Percentiles rank a stretch among this genome's conserved stretches.
phyloP scores from a whole-genome alignment of 1,140 invertebrate genomes.

The Aphis gossypii region DNA sequence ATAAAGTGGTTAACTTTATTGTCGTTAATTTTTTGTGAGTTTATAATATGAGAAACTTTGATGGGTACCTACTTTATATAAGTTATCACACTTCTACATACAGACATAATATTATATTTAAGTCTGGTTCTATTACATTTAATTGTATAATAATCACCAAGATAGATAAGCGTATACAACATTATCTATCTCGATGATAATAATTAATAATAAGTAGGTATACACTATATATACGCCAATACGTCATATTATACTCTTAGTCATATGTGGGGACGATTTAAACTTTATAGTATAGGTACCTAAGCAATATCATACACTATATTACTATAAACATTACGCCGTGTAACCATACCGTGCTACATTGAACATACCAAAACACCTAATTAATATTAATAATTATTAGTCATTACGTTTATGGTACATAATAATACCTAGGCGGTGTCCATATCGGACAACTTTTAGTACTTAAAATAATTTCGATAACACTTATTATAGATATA shows the following conservation, averaged over 20 bases:
- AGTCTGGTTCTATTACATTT: neutral
- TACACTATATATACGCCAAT: neutral
- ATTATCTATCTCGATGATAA: neutral
- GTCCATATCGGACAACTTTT: neutral
- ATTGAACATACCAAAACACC: neutral
- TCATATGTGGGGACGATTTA: neutral
- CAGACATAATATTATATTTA: neutral
- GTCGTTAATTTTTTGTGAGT: too few species aligned
- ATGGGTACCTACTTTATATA: neutral
- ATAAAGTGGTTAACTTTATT: neutral
- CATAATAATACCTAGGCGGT: neutral
- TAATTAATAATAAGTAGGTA: neutral
- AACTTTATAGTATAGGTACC: neutral
- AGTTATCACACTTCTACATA: neutral
- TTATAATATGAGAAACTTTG: neutral
- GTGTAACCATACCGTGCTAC: neutral
- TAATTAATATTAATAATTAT: conserved; percentile 15
- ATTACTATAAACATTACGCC: neutral
- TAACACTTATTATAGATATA: neutral
- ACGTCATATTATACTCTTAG: neutral
- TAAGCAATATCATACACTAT: neutral
- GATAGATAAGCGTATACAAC: neutral
- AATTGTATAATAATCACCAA: neutral
- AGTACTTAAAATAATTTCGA: neutral
- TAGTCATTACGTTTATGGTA: neutral